Base-by-base conservation (phyloP, 2,888 invertebrate genomes). In the Eilema griseolum region DNA sequence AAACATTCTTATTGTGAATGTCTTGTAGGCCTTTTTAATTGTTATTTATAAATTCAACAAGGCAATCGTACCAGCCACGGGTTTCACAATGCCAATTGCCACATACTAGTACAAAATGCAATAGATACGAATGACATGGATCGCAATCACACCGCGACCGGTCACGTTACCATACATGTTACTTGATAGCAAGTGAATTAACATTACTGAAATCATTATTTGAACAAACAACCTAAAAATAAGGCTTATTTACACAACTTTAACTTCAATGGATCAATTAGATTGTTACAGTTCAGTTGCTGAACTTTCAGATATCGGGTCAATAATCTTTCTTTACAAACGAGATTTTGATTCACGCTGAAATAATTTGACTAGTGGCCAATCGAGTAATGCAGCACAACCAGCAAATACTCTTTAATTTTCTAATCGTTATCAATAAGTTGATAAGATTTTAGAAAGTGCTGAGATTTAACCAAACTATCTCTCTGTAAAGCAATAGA, bases 211-310 rank as follows among this genome's bases (percentile, higher is more conserved):
- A 69, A 46, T 71, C 65, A 52, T 46, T 61, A 72, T 63, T 24
- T 46, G 16, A 57, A 64, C 33, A 73, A 80, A 81, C 83, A 85
- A 84, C 73, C 71, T n/a, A n/a, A n/a, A n/a, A n/a, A n/a, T n/a
- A n/a, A n/a, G n/a, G n/a, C n/a, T 75, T 75, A 73, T 84, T 86
- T 77, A 83, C 86, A 87, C 85, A 87, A 87, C 69, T 83, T 73
- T 10, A 16, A 41, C 16, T 46, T 14, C 46, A 33, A n/a, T 10
- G 2, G n/a, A n/a, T 52, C 52, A 52, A 52, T 41, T 20, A 46
- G 20, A 1, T 20, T 16, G 5, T 46, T 20, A 20, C 46, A 46
- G 20, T 20, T 20, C 46, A n/a, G n/a, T 2, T 52, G n/a, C 7
- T 10, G n/a, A 20, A 52, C 8, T 52, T n/a, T 52, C 4, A 52